Conservation (phyloP, 2,888 invertebrate genomes). For the Periphyllus acericola region DNA sequence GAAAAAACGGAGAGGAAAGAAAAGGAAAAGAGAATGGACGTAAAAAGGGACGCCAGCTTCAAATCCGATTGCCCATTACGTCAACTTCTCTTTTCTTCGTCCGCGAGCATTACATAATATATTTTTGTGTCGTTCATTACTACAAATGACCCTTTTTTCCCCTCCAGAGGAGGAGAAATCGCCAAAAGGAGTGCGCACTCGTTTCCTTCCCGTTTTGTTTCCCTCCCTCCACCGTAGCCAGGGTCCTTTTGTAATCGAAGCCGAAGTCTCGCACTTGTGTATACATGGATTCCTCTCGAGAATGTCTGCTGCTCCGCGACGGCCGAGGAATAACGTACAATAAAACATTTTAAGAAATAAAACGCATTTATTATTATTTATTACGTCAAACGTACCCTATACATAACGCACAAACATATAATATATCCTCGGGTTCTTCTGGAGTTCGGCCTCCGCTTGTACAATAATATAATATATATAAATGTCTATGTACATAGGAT, state of each 20-base stretch:
- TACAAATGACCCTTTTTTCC: constrained; percentile 47
- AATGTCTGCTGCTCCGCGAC: not conserved
- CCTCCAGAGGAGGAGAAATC: not conserved
- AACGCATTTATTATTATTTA: constrained; percentile 55
- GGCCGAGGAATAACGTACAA: not conserved
- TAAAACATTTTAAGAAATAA: constrained; percentile 45
- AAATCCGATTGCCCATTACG: constrained; percentile 60
- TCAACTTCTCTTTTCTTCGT: constrained; percentile 54
- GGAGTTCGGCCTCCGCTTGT: not conserved
- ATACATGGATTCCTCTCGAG: constrained; percentile 7
- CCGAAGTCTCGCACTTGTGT: constrained; percentile 23
- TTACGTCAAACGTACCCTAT: constrained; percentile 15
- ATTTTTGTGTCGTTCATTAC: constrained; percentile 57
- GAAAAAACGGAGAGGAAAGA: not conserved
- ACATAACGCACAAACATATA: not conserved
- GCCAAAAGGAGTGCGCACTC: constrained; percentile 16
- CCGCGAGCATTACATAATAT: constrained; percentile 38
- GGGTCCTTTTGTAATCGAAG: constrained; percentile 5
- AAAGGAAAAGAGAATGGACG: not conserved
- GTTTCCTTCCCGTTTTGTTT: constrained; percentile 12
- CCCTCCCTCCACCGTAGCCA: not conserved
- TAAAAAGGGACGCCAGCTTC: constrained; percentile 54
- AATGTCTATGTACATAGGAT: no score
- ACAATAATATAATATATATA: not conserved
- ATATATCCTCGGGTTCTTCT: not conserved